Percentiles rank a stretch among this genome's conserved stretches.
phyloP scores from a whole-genome alignment of 2,888 invertebrate species.

The Nymphalis urticae region DNA sequence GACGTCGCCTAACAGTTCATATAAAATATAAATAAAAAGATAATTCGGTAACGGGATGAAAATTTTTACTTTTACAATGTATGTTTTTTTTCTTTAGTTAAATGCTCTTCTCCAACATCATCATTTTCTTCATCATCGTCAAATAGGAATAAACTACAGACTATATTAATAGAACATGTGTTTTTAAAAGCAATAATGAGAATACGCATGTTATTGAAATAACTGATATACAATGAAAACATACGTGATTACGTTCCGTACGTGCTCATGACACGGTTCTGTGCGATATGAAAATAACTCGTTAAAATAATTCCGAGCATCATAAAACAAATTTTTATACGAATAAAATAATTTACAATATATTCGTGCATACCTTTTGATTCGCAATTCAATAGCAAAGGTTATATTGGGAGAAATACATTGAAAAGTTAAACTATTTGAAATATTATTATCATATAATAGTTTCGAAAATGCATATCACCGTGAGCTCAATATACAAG shows the following conservation, averaged over 20 bases:
- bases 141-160: conserved; percentile 21
- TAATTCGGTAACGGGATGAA: too few relatives aligned
- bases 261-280: conserved; percentile 20
- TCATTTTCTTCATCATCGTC: conserved; percentile 40
- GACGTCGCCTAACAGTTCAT: too few relatives aligned
- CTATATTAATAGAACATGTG: conserved; percentile 18
- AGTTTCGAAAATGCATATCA: too few relatives aligned
- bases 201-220: conserved; percentile 23
- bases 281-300: conserved; percentile 19
- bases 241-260: conserved; percentile 33
- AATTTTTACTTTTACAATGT: background rate
- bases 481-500: too few relatives aligned
- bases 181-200: conserved; percentile 1
- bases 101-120: conserved; percentile 53
- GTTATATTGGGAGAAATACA: too few relatives aligned
- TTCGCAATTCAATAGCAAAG: too few relatives aligned
- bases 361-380: too few relatives aligned
- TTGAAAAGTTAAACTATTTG: too few relatives aligned
- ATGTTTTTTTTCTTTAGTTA: conserved; percentile 54
- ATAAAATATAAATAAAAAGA: too few relatives aligned
- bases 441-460: too few relatives aligned
- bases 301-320: conserved; percentile 14
- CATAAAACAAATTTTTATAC: conserved; percentile 12
- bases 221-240: conserved; percentile 26
- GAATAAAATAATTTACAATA: background rate